Conservation (phyloP, 2,797 vertebrate genomes). For the Balearica regulorum region DNA sequence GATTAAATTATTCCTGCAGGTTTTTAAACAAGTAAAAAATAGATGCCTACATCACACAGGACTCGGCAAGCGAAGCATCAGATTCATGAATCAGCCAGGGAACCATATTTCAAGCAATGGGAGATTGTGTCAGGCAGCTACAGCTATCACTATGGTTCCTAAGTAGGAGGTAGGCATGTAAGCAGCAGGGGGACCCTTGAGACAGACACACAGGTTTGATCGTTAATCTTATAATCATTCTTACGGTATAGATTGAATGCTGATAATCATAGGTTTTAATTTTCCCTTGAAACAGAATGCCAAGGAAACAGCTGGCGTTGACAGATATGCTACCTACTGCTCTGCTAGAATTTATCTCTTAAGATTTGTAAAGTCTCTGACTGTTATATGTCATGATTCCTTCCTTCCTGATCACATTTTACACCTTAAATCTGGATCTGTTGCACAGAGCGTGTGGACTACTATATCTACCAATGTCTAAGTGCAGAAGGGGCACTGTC, state of each 20-base stretch:
- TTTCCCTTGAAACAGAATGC: background rate
- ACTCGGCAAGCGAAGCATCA: background rate
- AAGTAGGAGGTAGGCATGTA: background rate
- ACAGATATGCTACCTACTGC: background rate
- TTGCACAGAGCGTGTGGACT: background rate
- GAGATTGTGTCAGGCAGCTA: background rate
- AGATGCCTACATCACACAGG: background rate
- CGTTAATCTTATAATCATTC: slow-evolving; percentile 7
- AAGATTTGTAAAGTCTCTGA: background rate
- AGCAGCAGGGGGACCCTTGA: background rate
- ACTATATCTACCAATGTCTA: background rate
- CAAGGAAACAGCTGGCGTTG: background rate
- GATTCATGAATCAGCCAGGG: background rate
- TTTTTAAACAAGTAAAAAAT: slow-evolving; percentile 8
- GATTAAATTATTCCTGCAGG: slow-evolving; percentile 21
- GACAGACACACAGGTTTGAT: background rate
- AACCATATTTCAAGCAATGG: background rate
- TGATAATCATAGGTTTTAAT: background rate
- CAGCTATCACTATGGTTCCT: background rate
- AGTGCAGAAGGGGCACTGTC: background rate
- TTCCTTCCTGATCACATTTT: background rate
- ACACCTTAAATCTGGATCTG: background rate
- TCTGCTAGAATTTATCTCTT: background rate
- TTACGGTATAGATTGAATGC: slow-evolving; percentile 2
- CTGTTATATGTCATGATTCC: background rate